phyloP scores from a whole-genome alignment of 1,140 invertebrate genomes.

The Hyles vespertilio region DNA sequence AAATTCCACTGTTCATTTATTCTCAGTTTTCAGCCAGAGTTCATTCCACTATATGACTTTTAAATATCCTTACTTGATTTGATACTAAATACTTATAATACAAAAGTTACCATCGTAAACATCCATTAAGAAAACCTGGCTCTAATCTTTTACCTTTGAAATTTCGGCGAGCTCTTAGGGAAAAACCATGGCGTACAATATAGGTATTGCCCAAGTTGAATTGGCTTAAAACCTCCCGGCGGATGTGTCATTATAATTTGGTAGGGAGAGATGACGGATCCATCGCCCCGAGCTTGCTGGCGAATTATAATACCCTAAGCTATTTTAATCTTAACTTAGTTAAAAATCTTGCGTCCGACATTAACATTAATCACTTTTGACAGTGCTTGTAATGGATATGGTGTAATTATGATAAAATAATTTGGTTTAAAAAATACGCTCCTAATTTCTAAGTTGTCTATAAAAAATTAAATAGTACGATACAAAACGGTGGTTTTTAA shows the following conservation, averaged over 20 bases:
- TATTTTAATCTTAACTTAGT: conserved; percentile 74
- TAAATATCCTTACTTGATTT: too few species aligned
- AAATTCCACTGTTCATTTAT: too few species aligned
- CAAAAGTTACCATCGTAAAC: too few species aligned
- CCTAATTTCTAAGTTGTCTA: too few species aligned
- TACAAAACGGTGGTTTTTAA: too few species aligned
- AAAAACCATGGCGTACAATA: conserved; percentile 32
- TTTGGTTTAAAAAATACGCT: too few species aligned
- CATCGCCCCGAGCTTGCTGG: conserved; percentile 42
- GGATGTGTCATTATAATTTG: conserved; percentile 72
- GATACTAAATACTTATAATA: too few species aligned
- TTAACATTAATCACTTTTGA: conserved; percentile 72
- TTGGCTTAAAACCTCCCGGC: conserved; percentile 59
- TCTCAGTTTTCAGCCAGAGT: too few species aligned
- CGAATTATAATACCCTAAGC: conserved; percentile 66
- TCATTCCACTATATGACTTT: too few species aligned
- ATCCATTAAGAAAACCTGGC: not conserved
- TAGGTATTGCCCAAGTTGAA: conserved; percentile 47
- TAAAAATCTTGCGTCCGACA: conserved; percentile 72
- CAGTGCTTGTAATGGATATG: conserved; percentile 66
- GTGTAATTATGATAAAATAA: conserved; percentile 24
- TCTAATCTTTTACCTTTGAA: conserved; percentile 28
- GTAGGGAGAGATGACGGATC: conserved; percentile 65
- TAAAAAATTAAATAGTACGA: too few species aligned
- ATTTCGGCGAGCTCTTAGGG: conserved; percentile 21